A percentile compares a stretch with the other conserved stretches of the same genome.
Conservation (phyloP, 2,113 vertebrate genomes). For the Tychaedon coryphoeus region DNA sequence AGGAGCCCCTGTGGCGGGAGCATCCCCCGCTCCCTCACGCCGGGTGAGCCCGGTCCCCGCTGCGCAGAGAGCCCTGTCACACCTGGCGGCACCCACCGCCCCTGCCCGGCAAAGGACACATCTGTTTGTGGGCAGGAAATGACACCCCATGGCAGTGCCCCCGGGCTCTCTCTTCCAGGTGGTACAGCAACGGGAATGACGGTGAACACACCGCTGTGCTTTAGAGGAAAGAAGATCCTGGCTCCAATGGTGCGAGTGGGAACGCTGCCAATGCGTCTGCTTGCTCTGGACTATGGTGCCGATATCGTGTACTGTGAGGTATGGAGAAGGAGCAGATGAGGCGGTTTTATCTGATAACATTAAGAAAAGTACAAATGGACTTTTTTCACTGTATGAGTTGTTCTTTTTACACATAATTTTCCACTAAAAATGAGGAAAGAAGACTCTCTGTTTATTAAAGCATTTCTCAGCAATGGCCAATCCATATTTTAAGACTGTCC, state of each 20-base stretch:
- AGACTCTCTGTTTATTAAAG: background rate
- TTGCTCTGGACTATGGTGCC: slow-evolving; percentile 94
- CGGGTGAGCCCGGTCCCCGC: background rate
- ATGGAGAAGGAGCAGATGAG: background rate
- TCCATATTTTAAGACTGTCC: background rate
- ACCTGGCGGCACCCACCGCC: rapidly evolving
- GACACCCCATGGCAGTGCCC: rapidly evolving
- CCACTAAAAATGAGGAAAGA: background rate
- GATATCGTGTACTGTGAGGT: slow-evolving; percentile 98
- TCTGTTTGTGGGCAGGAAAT: rapidly evolving
- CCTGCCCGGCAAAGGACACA: rapidly evolving
- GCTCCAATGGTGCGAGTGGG: slow-evolving; percentile 97
- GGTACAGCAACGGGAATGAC: slow-evolving; percentile 42
- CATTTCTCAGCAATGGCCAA: background rate
- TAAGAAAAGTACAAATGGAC: background rate
- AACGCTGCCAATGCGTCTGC: slow-evolving; percentile 91
- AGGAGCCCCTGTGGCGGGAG: background rate
- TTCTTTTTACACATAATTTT: background rate
- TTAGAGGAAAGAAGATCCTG: slow-evolving; percentile 82
- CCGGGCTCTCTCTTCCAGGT: background rate
- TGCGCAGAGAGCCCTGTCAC: background rate
- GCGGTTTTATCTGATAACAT: rapidly evolving
- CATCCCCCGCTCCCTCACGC: background rate
- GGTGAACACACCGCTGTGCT: slow-evolving; percentile 75
- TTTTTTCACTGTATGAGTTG: background rate